Percentiles rank a stretch among this genome's conserved stretches.
These are phyloP conservation scores for Archips crataeganus DNA, from an alignment of 2,888 invertebrate species.

Conservation along the genomic window DNA sequence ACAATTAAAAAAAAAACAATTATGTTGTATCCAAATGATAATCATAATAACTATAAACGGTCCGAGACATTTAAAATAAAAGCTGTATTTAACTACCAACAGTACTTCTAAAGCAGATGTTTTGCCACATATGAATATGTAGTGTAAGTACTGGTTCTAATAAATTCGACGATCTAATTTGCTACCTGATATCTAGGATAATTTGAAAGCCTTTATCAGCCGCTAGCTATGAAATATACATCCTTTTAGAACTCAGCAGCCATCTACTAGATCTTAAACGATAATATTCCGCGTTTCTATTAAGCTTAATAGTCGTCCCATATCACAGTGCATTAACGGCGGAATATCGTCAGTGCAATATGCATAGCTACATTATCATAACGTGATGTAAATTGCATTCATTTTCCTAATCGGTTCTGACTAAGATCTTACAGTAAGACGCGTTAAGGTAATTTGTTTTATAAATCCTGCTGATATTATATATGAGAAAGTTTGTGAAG, in stretches of 20 bases:
- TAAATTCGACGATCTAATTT: constrained; percentile 32
- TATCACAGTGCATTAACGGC: constrained; percentile 60
- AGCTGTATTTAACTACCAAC: neutral
- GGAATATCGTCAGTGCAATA: constrained; percentile 67
- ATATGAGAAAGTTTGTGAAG: too few relatives aligned
- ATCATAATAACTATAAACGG: neutral
- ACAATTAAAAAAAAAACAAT: too few relatives aligned
- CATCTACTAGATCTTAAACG: constrained; percentile 40
- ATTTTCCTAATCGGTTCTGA: constrained; percentile 68
- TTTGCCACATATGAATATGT: constrained; percentile 13
- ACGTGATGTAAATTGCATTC: constrained; percentile 72
- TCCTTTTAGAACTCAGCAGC: constrained; percentile 30
- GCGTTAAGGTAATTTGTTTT: constrained; percentile 29
- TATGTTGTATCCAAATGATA: neutral
- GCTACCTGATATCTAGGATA: constrained; percentile 17
- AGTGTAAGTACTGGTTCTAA: neutral
- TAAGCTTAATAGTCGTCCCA: constrained; percentile 60
- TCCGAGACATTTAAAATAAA: neutral
- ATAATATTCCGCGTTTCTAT: constrained; percentile 56
- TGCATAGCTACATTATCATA: constrained; percentile 73
- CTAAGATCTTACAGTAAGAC: constrained; percentile 58
- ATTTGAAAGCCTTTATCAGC: constrained; percentile 31
- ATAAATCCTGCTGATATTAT: neutral
- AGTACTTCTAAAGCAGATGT: neutral
- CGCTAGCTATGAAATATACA: constrained; percentile 27